Percentiles rank a stretch among this genome's conserved stretches.
Evolutionary conservation across 2,888 invertebrate genomes (phyloP).

Genomic region (Nasonia oneida): DNA sequence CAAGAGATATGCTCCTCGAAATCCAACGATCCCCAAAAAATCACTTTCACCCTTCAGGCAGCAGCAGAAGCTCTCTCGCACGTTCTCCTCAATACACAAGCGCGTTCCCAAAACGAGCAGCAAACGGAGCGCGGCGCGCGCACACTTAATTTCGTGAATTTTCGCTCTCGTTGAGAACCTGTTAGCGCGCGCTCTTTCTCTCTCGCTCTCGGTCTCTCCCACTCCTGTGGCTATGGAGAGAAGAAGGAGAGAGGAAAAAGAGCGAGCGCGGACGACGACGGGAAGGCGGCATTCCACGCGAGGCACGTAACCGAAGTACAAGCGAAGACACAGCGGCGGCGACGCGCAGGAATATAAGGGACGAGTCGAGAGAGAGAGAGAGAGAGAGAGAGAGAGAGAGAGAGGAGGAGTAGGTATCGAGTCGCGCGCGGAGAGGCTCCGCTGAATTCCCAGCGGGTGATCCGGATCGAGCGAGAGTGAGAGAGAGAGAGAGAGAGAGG

Average conservation of each 20-base stretch:
- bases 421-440: not conserved
- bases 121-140: slow-evolving; percentile 45
- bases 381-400: too few relatives aligned
- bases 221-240: not conserved
- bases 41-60: slow-evolving; percentile 16
- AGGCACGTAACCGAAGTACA: slow-evolving; percentile 58
- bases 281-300: slow-evolving; percentile 58
- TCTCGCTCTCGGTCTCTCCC: not conserved
- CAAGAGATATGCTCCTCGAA: too few relatives aligned
- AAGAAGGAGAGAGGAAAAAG: not conserved
- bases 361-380: slow-evolving; percentile 23
- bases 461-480: slow-evolving; percentile 26
- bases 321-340: slow-evolving; percentile 22
- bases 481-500: not conserved
- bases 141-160: slow-evolving; percentile 60
- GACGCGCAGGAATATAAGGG: slow-evolving; percentile 19
- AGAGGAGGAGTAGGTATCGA: not conserved
- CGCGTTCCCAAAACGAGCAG: slow-evolving; percentile 11
- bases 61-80: not conserved
- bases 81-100: not conserved
- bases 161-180: slow-evolving; percentile 64
- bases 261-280: slow-evolving; percentile 13
- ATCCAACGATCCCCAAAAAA: not conserved
- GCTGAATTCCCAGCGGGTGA: slow-evolving; percentile 9
- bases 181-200: slow-evolving; percentile 29